A percentile compares a stretch with the other conserved stretches of the same genome.
Evolutionary conservation across 2,888 invertebrate genomes (phyloP).

Genomic region (Lasioglossum leucozonium): DNA sequence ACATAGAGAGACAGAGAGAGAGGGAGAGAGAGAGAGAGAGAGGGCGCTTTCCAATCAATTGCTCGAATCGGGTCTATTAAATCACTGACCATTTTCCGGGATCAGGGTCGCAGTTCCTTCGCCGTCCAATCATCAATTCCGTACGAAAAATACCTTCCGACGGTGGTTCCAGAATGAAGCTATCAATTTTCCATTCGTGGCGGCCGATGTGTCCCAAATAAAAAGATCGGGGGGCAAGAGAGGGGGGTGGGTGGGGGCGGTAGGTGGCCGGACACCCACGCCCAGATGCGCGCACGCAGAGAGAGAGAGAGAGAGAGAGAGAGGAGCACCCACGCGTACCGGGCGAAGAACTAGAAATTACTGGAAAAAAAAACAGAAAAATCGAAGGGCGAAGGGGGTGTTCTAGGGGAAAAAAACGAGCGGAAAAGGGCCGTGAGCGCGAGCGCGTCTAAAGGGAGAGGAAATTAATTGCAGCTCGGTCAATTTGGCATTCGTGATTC

Average conservation of each 20-base stretch:
- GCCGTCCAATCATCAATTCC: constrained; percentile 38
- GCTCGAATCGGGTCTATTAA: constrained; percentile 35
- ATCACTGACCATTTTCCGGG: constrained; percentile 19
- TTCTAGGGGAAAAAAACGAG: not conserved
- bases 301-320: not conserved
- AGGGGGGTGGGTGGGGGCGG: no score
- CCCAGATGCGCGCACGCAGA: not conserved
- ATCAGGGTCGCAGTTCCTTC: constrained; percentile 19
- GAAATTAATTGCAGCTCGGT: constrained; percentile 57
- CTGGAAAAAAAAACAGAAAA: not conserved
- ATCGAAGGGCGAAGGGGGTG: not conserved
- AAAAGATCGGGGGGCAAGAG: not conserved
- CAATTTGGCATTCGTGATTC: constrained; percentile 60
- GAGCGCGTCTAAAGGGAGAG: constrained; percentile 24
- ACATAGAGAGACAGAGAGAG: not conserved
- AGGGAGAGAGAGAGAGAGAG: no score
- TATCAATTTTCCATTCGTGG: constrained; percentile 34
- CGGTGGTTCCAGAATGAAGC: not conserved
- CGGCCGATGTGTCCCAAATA: not conserved
- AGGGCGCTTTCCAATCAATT: constrained; percentile 22
- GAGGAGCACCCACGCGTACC: not conserved
- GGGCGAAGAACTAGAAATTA: not conserved
- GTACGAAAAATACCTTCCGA: not conserved
- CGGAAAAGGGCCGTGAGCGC: not conserved
- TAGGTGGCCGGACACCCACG: not conserved